Evolutionary conservation across 1,140 invertebrate species (phyloP), one percentile per base, ranked within the genome.

Genomic region (Listronotus bonariensis): DNA sequence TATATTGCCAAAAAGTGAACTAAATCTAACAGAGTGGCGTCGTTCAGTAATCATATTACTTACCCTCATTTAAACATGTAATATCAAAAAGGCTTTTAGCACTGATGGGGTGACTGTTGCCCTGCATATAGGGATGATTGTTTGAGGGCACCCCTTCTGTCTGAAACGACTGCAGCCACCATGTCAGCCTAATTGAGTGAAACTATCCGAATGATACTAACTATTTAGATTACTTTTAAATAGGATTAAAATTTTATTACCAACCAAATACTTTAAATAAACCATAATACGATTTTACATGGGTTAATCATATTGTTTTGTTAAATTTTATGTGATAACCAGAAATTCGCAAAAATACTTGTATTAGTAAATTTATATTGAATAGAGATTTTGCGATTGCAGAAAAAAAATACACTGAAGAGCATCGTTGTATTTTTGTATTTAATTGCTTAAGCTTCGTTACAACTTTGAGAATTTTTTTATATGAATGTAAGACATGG

Each of bases 81-180:
- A 78, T 78, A 77, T 77, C 75, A 74, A 70, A 76, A 78, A 78
- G 76, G 75, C 77, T 78, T 78, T 78, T 77, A 77, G 75, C 72
- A 70, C 68, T 74, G 69, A 73, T 73, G 73, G 74, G 68, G 68
- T 56, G 65, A 59, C 54, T 66, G 52, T 46, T 57, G 38, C 55
- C 41, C 17, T 18, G 31, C 56, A 54, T 65, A 49, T 42, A 68
- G 63, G 55, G 69, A 68, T 71, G 71, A 75, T 75, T 67, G 65
- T 68, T 68, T 68, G 48, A 51, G 45, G 53, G 14, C 40, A 69
- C 68, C 68, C 67, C 59, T 68, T 26, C 65, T 63, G 53, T 65
- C 38, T 40, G 43, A 67, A 49, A 67, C 45, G 63, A 70, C 60
- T 68, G 63, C 71, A 69, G 42, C 62, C 49, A 68, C 65, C 8